Percentiles rank a stretch among this genome's conserved stretches.
phyloP scores from a whole-genome alignment of 2,797 vertebrate species.

The Peromyscus aztecus region DNA sequence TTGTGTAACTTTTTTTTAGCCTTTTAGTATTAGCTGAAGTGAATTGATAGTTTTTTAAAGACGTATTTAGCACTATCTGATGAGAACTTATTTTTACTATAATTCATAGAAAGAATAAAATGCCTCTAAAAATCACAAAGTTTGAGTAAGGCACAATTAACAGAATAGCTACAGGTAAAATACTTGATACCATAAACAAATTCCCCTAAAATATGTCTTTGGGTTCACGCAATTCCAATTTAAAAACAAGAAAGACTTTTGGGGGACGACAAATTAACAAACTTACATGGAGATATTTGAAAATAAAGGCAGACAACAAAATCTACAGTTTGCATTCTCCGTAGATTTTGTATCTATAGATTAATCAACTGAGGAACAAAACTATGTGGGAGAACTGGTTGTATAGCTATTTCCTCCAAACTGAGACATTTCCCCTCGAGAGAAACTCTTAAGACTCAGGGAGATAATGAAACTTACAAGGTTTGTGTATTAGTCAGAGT shows the following conservation, averaged over 20 bases:
- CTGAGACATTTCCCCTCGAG: not conserved
- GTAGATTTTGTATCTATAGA: not conserved
- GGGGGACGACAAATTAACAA: not conserved
- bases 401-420: not conserved
- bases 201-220: not conserved
- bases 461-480: not conserved
- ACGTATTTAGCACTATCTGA: not conserved
- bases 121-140: not conserved
- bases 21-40: not conserved
- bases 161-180: not conserved
- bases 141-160: conserved; percentile 13
- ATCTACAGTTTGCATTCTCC: not conserved
- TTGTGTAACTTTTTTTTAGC: not conserved
- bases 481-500: not conserved
- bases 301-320: conserved; percentile 31
- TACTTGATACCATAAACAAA: not conserved
- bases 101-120: conserved; percentile 15
- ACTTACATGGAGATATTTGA: not conserved
- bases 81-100: not conserved
- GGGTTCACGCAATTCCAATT: conserved; percentile 35
- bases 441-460: not conserved
- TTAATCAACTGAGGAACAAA: not conserved
- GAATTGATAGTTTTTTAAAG: not conserved
- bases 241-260: not conserved
- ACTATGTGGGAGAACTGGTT: not conserved